Base-by-base conservation (phyloP, 1,140 invertebrate species). In the Drosophila parabipectinata region DNA sequence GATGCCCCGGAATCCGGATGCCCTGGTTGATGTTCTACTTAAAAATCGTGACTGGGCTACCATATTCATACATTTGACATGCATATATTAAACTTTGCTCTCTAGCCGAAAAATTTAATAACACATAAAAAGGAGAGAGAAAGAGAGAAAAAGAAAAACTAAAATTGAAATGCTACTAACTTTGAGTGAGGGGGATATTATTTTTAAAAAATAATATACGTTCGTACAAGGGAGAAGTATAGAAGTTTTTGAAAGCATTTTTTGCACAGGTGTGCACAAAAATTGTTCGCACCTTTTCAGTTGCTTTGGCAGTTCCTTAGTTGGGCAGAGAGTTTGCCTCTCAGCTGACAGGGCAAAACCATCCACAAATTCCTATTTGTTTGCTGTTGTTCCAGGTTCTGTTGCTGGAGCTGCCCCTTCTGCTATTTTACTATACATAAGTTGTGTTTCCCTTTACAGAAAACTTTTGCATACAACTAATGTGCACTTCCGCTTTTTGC, bases 381-480 rank as follows among this genome's bases (percentile, higher is more conserved):
- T 78, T 80, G 79, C 52, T 37, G 21, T 32, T 37, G 15, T 59
- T 78, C 41, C 21, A 21, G 21, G 21, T 21, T 21, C 52, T 68
- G 34, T 44, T 62, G 54, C 77, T 57, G 69, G 50, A 39, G 32
- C 50, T 69, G 30, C 60, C 57, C 47, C 41, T 44, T 15, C 41
- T 57, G 37, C 37, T 41, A 41, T 5, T 18, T 44, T 56, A 41
- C 55, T 56, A 64, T 71, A 69, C 67, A 71, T 71, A 71, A 71
- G 64, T 83, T 79, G 61, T 71, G 71, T 54, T 79, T 74, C 75
- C 64, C 48, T 63, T 60, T 64, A 54, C 53, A 68, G 61, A 77
- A 83, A 83, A 83, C 79, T 83, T 83, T 83, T 71, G 79, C 79
- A 83, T 83, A 83, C 79, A 83, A 83, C 79, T 84, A 83, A 83